Evolutionary conservation across 1,140 invertebrate species (phyloP), one percentile per base, ranked within the genome.

Genomic region (Pachyrhynchus sulphureomaculatus): DNA sequence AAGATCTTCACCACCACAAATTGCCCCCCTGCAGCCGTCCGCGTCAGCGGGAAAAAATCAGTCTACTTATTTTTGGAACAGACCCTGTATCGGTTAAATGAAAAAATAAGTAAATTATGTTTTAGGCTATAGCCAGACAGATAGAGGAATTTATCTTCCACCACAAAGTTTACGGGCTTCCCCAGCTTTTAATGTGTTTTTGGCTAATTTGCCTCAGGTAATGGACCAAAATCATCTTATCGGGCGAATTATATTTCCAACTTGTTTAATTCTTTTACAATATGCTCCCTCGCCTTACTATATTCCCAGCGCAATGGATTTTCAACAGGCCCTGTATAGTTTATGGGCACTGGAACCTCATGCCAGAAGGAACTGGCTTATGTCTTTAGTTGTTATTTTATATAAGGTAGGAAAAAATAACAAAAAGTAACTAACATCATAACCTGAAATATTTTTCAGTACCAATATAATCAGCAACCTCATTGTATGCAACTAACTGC

Each of bases 161-260:
- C 93, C 96, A 0, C 82, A 89, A 64, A 86, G 88, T 69, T 76
- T 99, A 34, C 84, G 94, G 72, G 81, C 86, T 51, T 97, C 95
- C 0, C 88, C 95, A 4, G 92, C 96, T 1, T 98, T 98, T 78
- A 98, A 96, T 78, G 93, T 94, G 4, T 99, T 97, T 73, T 78
- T 99, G 69, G 87, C 92, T 15, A 95, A 94, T 74, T 77, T 98
- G 41, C 92, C 95, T 0, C 89, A 98, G 85, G 84, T 98, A 17
- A 72, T 98, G 67, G 95, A 99, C 76, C 91, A 95, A 72, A 98
- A 99, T 78, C 93, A 96, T 74, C 76, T 88, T 32, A 92, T 98
- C 81, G 94, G 94, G 0, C 89, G 87, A 66, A 82, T 87, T 15
- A 86, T 99, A 29, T 83, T 98, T 12, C 87, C 92, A 9, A 90